Conservation (phyloP, 2,113 vertebrate species). For the Anoplopoma fimbria region DNA sequence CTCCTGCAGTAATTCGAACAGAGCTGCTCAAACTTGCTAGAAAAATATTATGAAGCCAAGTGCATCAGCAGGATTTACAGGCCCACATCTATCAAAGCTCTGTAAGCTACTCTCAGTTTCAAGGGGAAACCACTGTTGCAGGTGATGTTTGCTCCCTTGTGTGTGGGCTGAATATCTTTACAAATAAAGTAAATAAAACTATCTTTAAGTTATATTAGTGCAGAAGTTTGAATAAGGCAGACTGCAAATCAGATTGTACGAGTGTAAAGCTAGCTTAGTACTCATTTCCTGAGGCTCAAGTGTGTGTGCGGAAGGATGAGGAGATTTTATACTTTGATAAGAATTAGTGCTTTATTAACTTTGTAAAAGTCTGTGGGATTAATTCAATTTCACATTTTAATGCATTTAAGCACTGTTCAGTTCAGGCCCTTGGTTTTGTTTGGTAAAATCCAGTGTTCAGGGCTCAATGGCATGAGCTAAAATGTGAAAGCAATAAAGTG, state of each 20-base stretch:
- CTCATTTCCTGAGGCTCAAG: constrained; percentile 6
- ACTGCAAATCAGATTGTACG: constrained; percentile 45
- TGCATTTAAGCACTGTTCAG: background rate
- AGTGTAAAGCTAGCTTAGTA: constrained; percentile 29
- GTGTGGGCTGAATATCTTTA: constrained; percentile 6
- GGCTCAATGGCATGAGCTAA: background rate
- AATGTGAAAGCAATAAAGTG: background rate
- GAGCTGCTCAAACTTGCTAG: background rate
- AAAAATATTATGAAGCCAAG: constrained; percentile 23
- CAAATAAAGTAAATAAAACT: constrained; percentile 14
- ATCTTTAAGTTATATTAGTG: constrained; percentile 14
- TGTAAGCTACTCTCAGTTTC: background rate
- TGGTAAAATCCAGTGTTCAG: background rate
- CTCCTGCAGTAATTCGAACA: constrained; percentile 31
- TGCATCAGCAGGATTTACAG: constrained; percentile 16
- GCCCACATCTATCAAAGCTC: background rate
- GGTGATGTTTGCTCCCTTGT: constrained; percentile 12
- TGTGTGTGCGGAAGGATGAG: constrained; percentile 2
- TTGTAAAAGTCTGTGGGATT: constrained; percentile 21
- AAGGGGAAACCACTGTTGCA: background rate
- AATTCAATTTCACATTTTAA: background rate
- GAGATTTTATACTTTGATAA: constrained; percentile 9
- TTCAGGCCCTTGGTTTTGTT: background rate
- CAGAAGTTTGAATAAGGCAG: constrained; percentile 41
- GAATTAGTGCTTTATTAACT: constrained; percentile 20